phyloP scores from a whole-genome alignment of 2,888 invertebrate species.

The Labia minor region DNA sequence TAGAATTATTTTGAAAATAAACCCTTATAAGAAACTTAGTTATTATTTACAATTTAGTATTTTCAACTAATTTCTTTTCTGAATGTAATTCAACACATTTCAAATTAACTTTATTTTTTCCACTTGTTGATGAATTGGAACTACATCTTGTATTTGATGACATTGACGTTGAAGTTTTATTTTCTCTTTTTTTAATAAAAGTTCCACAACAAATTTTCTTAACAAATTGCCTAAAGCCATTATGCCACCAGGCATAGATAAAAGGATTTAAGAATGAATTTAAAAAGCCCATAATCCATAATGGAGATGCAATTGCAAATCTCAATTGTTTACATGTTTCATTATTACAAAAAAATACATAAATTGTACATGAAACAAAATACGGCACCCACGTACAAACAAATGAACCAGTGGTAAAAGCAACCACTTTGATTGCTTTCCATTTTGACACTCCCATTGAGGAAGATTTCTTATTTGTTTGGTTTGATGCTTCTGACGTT shows the following conservation, averaged over 20 bases:
- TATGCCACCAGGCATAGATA: slow-evolving; percentile 62
- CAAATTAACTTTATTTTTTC: neutral
- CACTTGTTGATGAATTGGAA: neutral
- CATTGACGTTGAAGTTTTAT: neutral
- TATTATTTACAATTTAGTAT: neutral
- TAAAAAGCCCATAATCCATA: slow-evolving; percentile 47
- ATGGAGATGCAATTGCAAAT: slow-evolving; percentile 45
- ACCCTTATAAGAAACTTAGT: too few species aligned
- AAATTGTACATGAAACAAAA: slow-evolving; percentile 46
- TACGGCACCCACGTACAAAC: slow-evolving; percentile 53
- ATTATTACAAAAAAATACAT: slow-evolving; percentile 42
- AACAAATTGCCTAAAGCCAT: slow-evolving; percentile 47
- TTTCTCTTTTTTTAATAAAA: neutral
- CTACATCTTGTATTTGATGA: neutral
- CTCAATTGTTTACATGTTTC: slow-evolving; percentile 41
- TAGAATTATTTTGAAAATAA: too few species aligned
- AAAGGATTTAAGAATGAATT: slow-evolving; percentile 54
- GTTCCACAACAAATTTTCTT: slow-evolving; percentile 32
- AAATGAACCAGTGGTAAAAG: slow-evolving; percentile 50
- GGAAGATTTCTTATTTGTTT: too few species aligned
- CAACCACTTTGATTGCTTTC: slow-evolving; percentile 51
- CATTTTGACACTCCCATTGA: slow-evolving; percentile 38
- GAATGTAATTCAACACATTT: too few species aligned
- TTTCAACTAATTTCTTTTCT: neutral
- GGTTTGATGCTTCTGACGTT: neutral